These are phyloP conservation scores for Hyphantria cunea DNA, from an alignment of 1,140 invertebrate species.

Conservation along the genomic window DNA sequence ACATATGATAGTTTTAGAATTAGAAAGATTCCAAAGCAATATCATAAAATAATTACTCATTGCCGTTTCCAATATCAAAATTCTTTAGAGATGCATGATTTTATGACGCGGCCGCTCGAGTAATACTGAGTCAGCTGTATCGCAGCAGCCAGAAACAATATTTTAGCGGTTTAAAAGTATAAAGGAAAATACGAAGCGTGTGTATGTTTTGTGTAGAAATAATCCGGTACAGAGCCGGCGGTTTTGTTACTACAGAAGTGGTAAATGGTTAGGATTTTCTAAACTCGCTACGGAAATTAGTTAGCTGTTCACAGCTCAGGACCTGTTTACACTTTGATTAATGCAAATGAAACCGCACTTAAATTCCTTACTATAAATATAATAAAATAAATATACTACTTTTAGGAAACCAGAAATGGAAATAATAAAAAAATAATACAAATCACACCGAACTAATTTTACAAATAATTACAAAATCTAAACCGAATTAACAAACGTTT, in stretches of 20 bases:
- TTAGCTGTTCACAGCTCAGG: not conserved
- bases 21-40: too few relatives aligned
- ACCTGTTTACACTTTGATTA: too few relatives aligned
- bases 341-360: too few relatives aligned
- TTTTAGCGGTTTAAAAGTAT: slow-evolving; percentile 75
- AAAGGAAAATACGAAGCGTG: slow-evolving; percentile 52
- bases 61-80: slow-evolving; percentile 20
- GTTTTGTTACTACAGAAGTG: not conserved
- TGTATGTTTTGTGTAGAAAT: slow-evolving; percentile 29
- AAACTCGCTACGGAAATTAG: slow-evolving; percentile 6
- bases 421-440: too few relatives aligned
- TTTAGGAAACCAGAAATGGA: too few relatives aligned
- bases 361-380: too few relatives aligned
- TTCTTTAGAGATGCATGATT: slow-evolving; percentile 27
- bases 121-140: slow-evolving; percentile 61
- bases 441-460: too few relatives aligned
- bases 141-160: slow-evolving; percentile 69
- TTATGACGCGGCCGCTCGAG: slow-evolving; percentile 29
- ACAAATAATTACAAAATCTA: too few relatives aligned
- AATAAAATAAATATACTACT: too few relatives aligned
- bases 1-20: too few relatives aligned
- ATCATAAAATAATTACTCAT: not conserved
- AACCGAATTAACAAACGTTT: too few relatives aligned
- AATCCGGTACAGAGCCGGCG: slow-evolving; percentile 27
- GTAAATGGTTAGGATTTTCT: slow-evolving; percentile 25